phyloP scores from a whole-genome alignment of 92 coral and sea anemone species.

The Metridium senile region DNA sequence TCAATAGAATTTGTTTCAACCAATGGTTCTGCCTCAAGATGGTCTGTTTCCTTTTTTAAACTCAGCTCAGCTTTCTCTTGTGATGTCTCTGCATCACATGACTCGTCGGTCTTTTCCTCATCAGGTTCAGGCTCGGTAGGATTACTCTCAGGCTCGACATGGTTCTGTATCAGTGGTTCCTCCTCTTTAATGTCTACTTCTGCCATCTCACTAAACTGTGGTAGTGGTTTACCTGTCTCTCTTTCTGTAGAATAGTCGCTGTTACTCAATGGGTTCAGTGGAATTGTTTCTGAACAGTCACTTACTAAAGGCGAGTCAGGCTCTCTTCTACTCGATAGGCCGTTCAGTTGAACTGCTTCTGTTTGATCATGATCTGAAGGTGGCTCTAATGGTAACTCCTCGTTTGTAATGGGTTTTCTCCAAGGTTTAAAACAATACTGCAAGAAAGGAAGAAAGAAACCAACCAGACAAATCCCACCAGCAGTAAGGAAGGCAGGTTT shows the following conservation, averaged over 20 bases:
- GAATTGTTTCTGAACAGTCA: background rate
- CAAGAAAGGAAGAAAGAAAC: constrained; percentile 3
- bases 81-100: no score
- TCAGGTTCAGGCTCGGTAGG: background rate
- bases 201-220: background rate
- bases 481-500: constrained; percentile 10
- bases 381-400: background rate
- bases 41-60: background rate
- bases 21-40: no score
- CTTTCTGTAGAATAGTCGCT: background rate
- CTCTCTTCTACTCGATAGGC: background rate
- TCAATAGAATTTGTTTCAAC: no score
- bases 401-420: background rate
- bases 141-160: background rate
- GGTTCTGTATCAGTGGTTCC: background rate
- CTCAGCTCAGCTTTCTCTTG: background rate
- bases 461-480: constrained; percentile 7
- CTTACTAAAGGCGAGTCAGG: no score
- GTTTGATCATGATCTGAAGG: background rate
- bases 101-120: no score
- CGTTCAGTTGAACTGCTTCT: background rate
- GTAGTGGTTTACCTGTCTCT: no score
- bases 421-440: constrained; percentile 16
- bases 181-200: background rate
- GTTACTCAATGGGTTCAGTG: background rate